These are phyloP conservation scores for Catharus bicknelli DNA, from an alignment of 2,113 vertebrate species.

Conservation along the genomic window DNA sequence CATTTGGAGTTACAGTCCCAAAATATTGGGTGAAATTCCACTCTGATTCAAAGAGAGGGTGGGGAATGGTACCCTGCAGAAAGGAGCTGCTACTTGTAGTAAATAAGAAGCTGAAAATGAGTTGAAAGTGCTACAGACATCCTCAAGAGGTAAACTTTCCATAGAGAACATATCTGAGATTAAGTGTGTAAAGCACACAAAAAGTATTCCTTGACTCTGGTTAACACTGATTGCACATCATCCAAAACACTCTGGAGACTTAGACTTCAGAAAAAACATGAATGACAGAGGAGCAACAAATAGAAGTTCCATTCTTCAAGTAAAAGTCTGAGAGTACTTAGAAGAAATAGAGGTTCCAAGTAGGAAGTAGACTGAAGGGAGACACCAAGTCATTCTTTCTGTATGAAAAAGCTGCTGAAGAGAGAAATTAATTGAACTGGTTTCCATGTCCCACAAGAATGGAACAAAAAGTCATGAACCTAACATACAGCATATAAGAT, in stretches of 20 bases:
- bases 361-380: not conserved
- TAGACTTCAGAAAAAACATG: not conserved
- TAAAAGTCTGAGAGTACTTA: not conserved
- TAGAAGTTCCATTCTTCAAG: not conserved
- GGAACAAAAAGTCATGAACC: not conserved
- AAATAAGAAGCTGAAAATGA: not conserved
- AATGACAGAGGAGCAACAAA: not conserved
- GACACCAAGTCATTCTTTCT: not conserved
- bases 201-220: not conserved
- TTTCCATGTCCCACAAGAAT: not conserved
- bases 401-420: not conserved
- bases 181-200: not conserved
- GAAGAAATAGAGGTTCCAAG: not conserved
- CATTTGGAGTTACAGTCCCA: not conserved
- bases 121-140: accelerated
- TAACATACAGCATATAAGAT: not conserved
- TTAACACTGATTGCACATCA: not conserved
- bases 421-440: not conserved
- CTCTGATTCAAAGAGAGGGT: not conserved
- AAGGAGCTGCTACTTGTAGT: not conserved
- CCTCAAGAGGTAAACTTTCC: not conserved
- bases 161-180: accelerated
- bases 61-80: not conserved
- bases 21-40: not conserved
- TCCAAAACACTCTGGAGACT: not conserved